A percentile compares a stretch with the other conserved stretches of the same genome.
phyloP scores from a whole-genome alignment of 53 echinoderm and acorn worm genomes.

The Astropecten irregularis region DNA sequence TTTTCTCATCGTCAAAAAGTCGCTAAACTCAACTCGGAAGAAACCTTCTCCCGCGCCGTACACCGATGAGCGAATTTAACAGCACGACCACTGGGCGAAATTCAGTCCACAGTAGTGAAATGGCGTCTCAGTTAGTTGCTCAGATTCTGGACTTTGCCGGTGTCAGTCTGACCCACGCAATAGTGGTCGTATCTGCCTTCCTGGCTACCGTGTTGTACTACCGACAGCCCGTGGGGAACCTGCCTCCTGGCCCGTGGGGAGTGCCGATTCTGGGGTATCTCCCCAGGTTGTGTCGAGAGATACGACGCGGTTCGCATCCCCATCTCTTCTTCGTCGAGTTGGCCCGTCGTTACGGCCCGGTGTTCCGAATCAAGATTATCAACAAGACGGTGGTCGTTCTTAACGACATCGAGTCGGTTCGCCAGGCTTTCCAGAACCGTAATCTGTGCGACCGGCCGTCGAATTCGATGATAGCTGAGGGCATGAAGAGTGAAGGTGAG shows the following conservation, averaged over 20 bases:
- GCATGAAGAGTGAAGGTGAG: conserved; percentile 40
- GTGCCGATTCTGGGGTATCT: conserved; percentile 14
- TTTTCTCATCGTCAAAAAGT: no score
- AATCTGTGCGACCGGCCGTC: conserved; percentile 23
- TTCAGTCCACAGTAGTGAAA: no score
- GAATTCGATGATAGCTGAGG: conserved; percentile 33
- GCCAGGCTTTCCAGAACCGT: conserved; percentile 25
- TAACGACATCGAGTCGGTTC: conserved; percentile 21
- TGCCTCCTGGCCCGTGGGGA: conserved; percentile 34
- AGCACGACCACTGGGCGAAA: no score
- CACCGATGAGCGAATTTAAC: no score
- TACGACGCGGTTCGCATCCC: conserved; percentile 14
- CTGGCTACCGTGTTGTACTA: neutral
- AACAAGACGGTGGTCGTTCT: conserved; percentile 39
- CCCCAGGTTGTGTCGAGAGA: neutral
- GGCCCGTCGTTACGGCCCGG: conserved; percentile 6
- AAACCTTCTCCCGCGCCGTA: no score
- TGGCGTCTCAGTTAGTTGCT: no score
- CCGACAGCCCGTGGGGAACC: neutral
- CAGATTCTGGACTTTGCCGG: no score
- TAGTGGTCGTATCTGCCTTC: neutral
- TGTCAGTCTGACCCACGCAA: no score
- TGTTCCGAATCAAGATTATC: neutral
- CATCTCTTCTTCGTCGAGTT: conserved; percentile 22
- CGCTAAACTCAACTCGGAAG: no score